Evolutionary conservation across 2,113 vertebrate genomes (phyloP), one percentile per base, ranked within the genome.

Genomic region (Dipodomys spectabilis): DNA sequence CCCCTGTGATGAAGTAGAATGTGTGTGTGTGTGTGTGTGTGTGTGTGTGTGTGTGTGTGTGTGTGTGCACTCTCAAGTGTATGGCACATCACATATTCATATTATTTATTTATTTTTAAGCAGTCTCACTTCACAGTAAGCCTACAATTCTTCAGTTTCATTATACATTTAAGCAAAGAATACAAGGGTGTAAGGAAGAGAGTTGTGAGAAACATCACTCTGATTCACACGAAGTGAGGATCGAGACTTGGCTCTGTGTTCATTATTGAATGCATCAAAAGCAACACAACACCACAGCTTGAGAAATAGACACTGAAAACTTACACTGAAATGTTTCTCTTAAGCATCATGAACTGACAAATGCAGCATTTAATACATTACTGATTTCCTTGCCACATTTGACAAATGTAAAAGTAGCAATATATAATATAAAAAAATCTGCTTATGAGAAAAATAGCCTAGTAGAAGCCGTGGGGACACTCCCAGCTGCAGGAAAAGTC

Each of bases 81-180:
- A 16, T 44, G 44, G 9, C 9, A 2, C n/a, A 20, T 53, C 39
- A 77, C 35, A 74, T 11, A 68, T 44, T 73, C 67, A 83, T 1
- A 0, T 86, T 85, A 92, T 45, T 86, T 88, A 92, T 45, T 90
- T 94, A 88, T 94, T 93, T 97, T 94, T 94, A 44, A 84, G 60
- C 82, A 79, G 78, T 30, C 67, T 92, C 53, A 64, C 75, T 96
- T 94, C n/a, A 84, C 77, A 81, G 22, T 28, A 19, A 91, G 74
- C 60, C 86, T 65, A 62, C 53, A 85, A 19, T 79, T 89, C 69
- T 78, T 86, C 69, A 53, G 86, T 95, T 83, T 92, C 86, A 90
- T 75, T 82, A 67, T n/a, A 19, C 45, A 12, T 32, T 28, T 2
- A 88, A 86, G 67, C 82, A 93, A 95, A 95, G 72, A 87, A 88